phyloP scores from a whole-genome alignment of 2,797 vertebrate genomes.

The Melanotaenia trifasciata region DNA sequence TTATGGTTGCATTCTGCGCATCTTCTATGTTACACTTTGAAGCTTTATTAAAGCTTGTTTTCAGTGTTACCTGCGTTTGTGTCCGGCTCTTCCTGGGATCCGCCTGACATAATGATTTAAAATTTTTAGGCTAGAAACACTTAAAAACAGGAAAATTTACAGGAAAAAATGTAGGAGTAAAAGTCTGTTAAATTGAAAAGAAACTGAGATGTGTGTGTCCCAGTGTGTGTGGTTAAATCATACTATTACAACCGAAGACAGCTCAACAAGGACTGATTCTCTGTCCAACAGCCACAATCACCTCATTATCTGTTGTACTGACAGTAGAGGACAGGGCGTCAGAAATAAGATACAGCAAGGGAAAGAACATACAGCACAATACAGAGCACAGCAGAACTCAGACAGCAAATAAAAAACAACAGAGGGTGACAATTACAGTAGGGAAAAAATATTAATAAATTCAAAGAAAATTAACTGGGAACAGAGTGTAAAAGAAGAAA shows the following conservation, averaged over 20 bases:
- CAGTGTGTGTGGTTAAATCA: constrained; percentile 33
- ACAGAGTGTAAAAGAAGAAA: constrained; percentile 26
- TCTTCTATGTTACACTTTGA: too few species aligned
- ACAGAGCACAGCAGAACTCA: too few species aligned
- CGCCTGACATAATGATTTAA: too few species aligned
- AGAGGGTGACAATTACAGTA: too few species aligned
- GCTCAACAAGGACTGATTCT: constrained; percentile 47
- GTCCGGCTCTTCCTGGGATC: too few species aligned
- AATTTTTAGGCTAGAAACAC: too few species aligned
- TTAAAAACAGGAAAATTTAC: too few species aligned
- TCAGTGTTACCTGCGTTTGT: too few species aligned
- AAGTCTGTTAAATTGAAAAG: neutral
- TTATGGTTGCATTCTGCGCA: too few species aligned
- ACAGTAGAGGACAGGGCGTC: constrained; percentile 41
- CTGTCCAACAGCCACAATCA: constrained; percentile 49
- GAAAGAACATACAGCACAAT: neutral
- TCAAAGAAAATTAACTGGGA: constrained; percentile 21
- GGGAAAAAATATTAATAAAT: constrained; percentile 26
- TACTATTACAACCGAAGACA: constrained; percentile 28
- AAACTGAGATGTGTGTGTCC: neutral
- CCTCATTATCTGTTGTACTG: constrained; percentile 66
- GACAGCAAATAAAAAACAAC: neutral
- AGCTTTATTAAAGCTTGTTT: too few species aligned
- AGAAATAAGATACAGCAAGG: constrained; percentile 36
- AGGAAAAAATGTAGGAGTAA: too few species aligned